Evolutionary conservation across 2,888 invertebrate species (phyloP), one percentile per base, ranked within the genome.

Genomic region (Melanostoma mellinum): DNA sequence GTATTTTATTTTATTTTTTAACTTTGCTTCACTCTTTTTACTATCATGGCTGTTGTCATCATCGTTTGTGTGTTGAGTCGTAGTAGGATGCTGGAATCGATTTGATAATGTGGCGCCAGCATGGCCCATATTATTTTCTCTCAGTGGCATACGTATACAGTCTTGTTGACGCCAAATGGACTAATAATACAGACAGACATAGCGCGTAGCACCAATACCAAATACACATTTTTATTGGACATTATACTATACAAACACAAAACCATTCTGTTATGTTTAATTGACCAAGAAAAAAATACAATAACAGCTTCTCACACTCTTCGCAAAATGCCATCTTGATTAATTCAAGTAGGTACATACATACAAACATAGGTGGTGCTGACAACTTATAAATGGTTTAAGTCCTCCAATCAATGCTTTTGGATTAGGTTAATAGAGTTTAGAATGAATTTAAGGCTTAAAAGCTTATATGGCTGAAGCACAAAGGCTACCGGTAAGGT

Each of bases 101-200:
- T 84, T 79, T 79, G 84, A 75, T 67, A 71, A 48, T 20, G 20
- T 79, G 84, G 84, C 84, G 84, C 84, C 84, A 84, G 55, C 61
- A 79, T 75, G 84, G 75, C 84, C 84, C 67, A 84, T 79, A 84
- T 79, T 74, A 74, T 75, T 53, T 55, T 75, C 46, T 42, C 55
- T 32, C 74, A 71, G 71, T 79, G 52, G 79, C 71, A 53, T 65
- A 69, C 74, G 61, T 67, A 77, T 74, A 74, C 75, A 79, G 79
- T 53, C 84, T 40, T 60, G 69, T 60, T 67, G 84, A 75, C 84
- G 84, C 84, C 84, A 67, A 60, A 46, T 46, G 10, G 65, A 67
- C 74, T 74, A 44, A 58, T 69, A 63, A 55, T 71, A 58, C 74
- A 84, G 74, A 65, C 79, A 69, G 68, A 69, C 56, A 71, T 55